Base-by-base conservation (phyloP, 37 sponge, comb jelly and placozoan species). In the Halichondria panicea region DNA sequence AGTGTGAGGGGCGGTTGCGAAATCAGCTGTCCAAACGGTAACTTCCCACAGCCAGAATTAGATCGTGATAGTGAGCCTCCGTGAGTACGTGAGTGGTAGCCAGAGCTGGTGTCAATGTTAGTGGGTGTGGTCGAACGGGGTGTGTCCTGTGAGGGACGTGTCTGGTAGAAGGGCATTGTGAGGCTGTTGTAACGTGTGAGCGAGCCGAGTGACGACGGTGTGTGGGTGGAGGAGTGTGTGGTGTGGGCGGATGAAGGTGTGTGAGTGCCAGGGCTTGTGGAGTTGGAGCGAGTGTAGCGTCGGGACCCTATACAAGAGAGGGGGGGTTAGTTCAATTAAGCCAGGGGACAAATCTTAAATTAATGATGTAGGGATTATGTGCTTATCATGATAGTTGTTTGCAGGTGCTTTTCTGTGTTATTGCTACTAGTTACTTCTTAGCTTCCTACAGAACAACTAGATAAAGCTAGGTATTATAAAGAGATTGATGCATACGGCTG, bases 141-240 rank as follows among this genome's bases (percentile, higher is more conserved):
- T 22, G 76, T 21, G 1, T 24, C n/a, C n/a, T 40, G 33, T 39
- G 40, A 39, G 55, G 74, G 66, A 35, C 66, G 25, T 13, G 55
- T 59, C 56, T 62, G 78, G 66, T 77, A 85, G 48, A 78, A 85
- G 41, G 86, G 86, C 36, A 72, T 78, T 65, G 64, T 56, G 22
- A 78, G 58, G 40, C 55, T 77, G 66, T 57, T 48, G 39, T 58
- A 76, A 32, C 77, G 70, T 7, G 70, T 5, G 25, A 60, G 60
- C 35, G 84, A 75, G 55, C 78, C 78, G 27, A 24, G 0, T 5
- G 77, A 76, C 11, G 83, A 83, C 11, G 75, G 76, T 9, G 78
- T 66, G 42, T 55, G 46, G 60, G 54, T 75, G 21, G 19, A n/a
- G 22, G 22, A 9, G 54, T 66, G 38, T 8, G 21, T 13, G 34